Evolutionary conservation across 2,113 vertebrate genomes (phyloP), one percentile per base, ranked within the genome.

Genomic region (Urocitellus parryii): DNA sequence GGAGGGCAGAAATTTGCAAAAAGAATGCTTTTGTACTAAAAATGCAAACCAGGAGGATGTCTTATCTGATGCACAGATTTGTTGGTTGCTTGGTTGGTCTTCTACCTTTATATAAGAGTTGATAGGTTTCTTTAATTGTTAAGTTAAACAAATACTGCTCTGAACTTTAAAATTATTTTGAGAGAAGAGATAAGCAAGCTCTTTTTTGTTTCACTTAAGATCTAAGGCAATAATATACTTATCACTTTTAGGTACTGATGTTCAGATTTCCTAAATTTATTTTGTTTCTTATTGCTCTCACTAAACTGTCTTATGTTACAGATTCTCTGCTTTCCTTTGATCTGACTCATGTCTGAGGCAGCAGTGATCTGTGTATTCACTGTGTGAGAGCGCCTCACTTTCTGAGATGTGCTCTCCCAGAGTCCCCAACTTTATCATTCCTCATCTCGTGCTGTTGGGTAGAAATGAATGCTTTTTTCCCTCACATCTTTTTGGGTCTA

Each of bases 211-310:
- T 45, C 37, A 58, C 32, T 3, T 93, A 82, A 53, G 8, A 65
- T 53, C 42, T 89, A 42, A 81, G 32, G 48, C 63, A 89, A 2
- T 13, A 90, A 8, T 48, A 9, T 20, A 10, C 22, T 74, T 65
- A 18, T 0, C 34, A 58, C 58, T 89, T 78, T 51, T 45, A 82
- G 88, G 58, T 82, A 34, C 2, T 58, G 7, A 56, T 45, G 29
- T 34, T 77, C 9, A 0, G 12, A 34, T 91, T 92, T 77, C 34
- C 67, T 42, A 1, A 25, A 34, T 90, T 42, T 73, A 27, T 74
- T 86, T 73, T 92, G 83, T 56, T 91, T 34, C 32, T 78, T 93
- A 7, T 53, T 81, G 90, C 73, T 80, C 70, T 34, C 73, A 25
- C n/a, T 80, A 6, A 48, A 16, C 51, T 80, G 1, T 82, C 53